Base-by-base conservation (phyloP, 35 echinoderm and acorn worm species). In the Ophioderma brevispina region DNA sequence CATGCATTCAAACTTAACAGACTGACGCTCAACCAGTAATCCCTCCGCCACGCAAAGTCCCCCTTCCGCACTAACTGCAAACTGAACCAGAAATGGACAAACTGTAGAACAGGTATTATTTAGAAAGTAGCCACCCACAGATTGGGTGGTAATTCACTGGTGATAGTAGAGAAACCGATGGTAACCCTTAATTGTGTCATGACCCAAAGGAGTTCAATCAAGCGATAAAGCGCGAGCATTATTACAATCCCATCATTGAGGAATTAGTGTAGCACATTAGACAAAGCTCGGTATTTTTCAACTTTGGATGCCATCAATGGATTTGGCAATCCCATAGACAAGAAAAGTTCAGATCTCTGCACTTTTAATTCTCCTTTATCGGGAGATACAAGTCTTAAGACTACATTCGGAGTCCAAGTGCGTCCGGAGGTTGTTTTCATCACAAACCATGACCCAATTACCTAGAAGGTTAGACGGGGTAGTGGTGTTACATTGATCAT, bases 151-250 rank as follows among this genome's bases (percentile, higher is more conserved):
- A 81, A 89, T 35, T 85, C 38, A 39, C 81, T 96, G 64, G 94
- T 96, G 14, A 38, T 89, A 0, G 79, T 70, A 33, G 85, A 92
- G 80, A 96, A n/a, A 92, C 81, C 80, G 85, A 95, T 89, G 89
- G 81, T 63, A 85, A 81, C 31, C 76, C 92, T 38, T 92, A 87
- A 75, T 36, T 96, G 35, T 96, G 90, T 78, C 39, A 92, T 8
- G 90, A 96, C 70, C 94, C 94, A 0, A 85, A 87, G 33, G 82
- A 96, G 31, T 52, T 96, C 35, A 96, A 96, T 75, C 33, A 96
- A 50, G 90, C 86, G 14, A 86, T 96, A 14, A 92, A 90, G 77
- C 35, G 90, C 23, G 90, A 96, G 79, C 90, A 92, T 82, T 89
- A 86, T 87, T 63, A 88, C 37, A 87, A 89, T 28, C 94, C 86